Base-by-base conservation (phyloP, 1,140 invertebrate genomes). In the Trichonephila inaurata region DNA sequence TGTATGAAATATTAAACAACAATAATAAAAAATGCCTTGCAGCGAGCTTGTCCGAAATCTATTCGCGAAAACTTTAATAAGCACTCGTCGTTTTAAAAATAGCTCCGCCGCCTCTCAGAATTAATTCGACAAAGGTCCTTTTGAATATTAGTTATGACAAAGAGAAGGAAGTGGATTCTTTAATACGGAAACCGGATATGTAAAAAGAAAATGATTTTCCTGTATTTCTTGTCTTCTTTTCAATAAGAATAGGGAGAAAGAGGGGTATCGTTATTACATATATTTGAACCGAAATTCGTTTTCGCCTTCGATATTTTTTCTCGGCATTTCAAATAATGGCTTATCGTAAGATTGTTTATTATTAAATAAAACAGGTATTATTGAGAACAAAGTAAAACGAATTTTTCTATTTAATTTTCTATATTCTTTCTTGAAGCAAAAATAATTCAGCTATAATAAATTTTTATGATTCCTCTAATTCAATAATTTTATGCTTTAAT, bases 1-100 rank as follows among this genome's bases (percentile, higher is more conserved):
- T n/a, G 82, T 28, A 83, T 83, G 82, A 83, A 83, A 83, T 83
- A 83, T 83, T 83, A 83, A 83, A 83, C 82, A 83, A 83, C 12
- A 58, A 60, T n/a, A 19, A 83, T 24, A 40, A 40, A 77, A 83
- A 58, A 58, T 14, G 33, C 82, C 28, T n/a, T 12, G 19, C 19
- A 77, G 24, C 72, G 5, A 19, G 14, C 33, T 18, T 77, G 33
- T 77, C 33, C 28, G 18, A 51, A 83, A 10, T 83, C 82, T 83
- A n/a, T n/a, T 83, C 44, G 72, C n/a, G 8, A 60, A 83, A 83
- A 83, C 28, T 82, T 82, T 83, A 83, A 83, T 83, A 83, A 83
- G 44, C n/a, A 51, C 18, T 77, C 72, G 82, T 24, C n/a, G 21
- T 12, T 58, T 83, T 83, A n/a, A 83, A 83, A 83, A 83, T 12